Percentiles rank a stretch among this genome's conserved stretches.
phyloP scores from a whole-genome alignment of 2,113 vertebrate genomes.

The Arizona elegans region DNA sequence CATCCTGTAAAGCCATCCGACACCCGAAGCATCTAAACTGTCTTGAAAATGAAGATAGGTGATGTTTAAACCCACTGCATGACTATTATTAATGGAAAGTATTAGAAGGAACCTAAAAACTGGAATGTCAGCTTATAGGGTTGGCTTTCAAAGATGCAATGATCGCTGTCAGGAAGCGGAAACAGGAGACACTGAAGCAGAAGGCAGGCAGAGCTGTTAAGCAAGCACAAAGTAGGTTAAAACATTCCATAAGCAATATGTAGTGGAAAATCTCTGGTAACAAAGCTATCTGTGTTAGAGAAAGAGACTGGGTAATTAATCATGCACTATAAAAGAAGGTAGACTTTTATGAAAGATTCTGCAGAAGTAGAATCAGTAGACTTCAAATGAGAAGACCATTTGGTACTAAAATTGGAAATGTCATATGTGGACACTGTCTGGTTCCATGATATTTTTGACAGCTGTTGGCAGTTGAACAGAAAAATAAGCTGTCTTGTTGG shows the following conservation, averaged over 20 bases:
- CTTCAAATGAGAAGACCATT: slow-evolving; percentile 55
- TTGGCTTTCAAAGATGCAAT: slow-evolving; percentile 71
- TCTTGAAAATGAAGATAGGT: slow-evolving; percentile 72
- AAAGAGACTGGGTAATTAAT: slow-evolving; percentile 48
- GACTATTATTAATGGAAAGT: slow-evolving; percentile 73
- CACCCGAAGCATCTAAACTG: slow-evolving; percentile 59
- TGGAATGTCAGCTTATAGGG: slow-evolving; percentile 70
- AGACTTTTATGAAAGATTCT: slow-evolving; percentile 55
- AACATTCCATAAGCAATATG: slow-evolving; percentile 68
- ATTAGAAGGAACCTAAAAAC: slow-evolving; percentile 68
- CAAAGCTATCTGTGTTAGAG: slow-evolving; percentile 52
- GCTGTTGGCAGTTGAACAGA: slow-evolving; percentile 44
- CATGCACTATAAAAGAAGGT: slow-evolving; percentile 60
- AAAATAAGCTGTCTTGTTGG: slow-evolving; percentile 55
- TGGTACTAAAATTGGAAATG: slow-evolving; percentile 64
- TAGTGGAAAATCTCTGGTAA: slow-evolving; percentile 71
- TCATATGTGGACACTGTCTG: slow-evolving; percentile 56
- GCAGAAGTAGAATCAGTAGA: slow-evolving; percentile 51
- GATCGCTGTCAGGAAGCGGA: slow-evolving; percentile 74
- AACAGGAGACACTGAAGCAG: slow-evolving; percentile 73
- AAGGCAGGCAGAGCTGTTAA: slow-evolving; percentile 74
- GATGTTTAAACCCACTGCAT: slow-evolving; percentile 64
- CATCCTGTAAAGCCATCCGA: slow-evolving; percentile 57
- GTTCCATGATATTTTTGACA: slow-evolving; percentile 62
- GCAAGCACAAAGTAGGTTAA: slow-evolving; percentile 74